phyloP scores from a whole-genome alignment of 2,888 invertebrate species.

The Agonopterix subpropinquella region DNA sequence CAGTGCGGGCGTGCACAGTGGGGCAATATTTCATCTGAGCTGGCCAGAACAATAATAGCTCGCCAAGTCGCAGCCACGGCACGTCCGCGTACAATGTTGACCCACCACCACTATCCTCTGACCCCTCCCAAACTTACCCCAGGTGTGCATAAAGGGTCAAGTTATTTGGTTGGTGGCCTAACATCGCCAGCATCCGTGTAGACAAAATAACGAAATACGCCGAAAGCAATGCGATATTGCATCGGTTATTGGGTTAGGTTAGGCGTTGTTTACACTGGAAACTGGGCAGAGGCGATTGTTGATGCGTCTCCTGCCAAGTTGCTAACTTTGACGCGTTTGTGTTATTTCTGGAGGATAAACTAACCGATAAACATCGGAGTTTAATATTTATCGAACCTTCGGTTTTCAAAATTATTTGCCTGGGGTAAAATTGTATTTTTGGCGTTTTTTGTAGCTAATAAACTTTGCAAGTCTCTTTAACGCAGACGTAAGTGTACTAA shows the following conservation, averaged over 20 bases:
- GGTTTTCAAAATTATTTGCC: too few relatives aligned
- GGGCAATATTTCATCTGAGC: constrained; percentile 73
- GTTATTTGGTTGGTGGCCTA: constrained; percentile 38
- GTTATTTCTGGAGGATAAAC: constrained; percentile 26
- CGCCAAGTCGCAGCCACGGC: constrained; percentile 68
- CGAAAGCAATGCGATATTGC: constrained; percentile 71
- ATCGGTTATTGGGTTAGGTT: constrained; percentile 72
- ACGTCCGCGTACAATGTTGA: constrained; percentile 71
- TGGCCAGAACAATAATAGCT: constrained; percentile 75
- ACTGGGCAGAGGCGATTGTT: constrained; percentile 60
- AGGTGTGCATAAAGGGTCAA: constrained; percentile 6
- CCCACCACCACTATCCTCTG: constrained; percentile 37
- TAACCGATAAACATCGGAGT: too few relatives aligned
- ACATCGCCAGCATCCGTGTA: constrained; percentile 71
- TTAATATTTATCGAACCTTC: too few relatives aligned
- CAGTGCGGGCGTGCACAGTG: constrained; percentile 66
- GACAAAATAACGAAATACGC: constrained; percentile 73
- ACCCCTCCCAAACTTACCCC: constrained; percentile 22
- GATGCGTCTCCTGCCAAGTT: constrained; percentile 64
- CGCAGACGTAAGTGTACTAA: too few relatives aligned
- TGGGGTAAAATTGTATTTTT: too few relatives aligned
- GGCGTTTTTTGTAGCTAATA: too few relatives aligned
- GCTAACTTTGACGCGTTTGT: constrained; percentile 44
- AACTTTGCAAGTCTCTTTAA: too few relatives aligned
- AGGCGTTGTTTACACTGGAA: constrained; percentile 61